Conservation (phyloP, 2,113 vertebrate species). For the Pelvicachromis taeniatus region DNA sequence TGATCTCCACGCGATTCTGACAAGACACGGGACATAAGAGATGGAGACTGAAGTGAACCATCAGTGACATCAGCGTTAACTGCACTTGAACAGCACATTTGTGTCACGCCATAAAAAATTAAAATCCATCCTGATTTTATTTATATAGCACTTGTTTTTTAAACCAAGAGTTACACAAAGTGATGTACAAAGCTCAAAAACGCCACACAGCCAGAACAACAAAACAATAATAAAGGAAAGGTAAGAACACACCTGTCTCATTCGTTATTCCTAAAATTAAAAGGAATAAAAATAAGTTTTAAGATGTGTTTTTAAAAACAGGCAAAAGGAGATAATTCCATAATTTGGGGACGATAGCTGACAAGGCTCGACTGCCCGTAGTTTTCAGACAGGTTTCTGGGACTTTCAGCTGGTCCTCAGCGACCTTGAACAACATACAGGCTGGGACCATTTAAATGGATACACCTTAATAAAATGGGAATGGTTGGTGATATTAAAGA, state of each 20-base stretch:
- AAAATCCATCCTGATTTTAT: neutral
- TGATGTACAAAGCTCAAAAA: neutral
- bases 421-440: neutral
- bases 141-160: neutral
- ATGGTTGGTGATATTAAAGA: too few relatives aligned
- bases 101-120: neutral
- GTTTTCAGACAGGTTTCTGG: neutral
- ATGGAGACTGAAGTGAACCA: neutral
- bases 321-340: neutral
- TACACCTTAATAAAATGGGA: too few relatives aligned
- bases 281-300: neutral
- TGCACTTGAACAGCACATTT: neutral
- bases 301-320: neutral
- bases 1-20: slow-evolving; percentile 98
- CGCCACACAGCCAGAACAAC: neutral
- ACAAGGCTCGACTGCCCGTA: neutral
- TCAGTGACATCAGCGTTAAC: neutral
- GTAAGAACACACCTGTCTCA: neutral
- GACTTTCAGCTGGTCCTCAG: neutral
- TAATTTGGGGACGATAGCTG: neutral
- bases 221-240: neutral
- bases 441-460: too few relatives aligned
- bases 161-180: neutral
- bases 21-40: neutral
- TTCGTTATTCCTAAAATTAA: neutral